phyloP scores from a whole-genome alignment of 2,797 vertebrate species.

The Antrozous pallidus region DNA sequence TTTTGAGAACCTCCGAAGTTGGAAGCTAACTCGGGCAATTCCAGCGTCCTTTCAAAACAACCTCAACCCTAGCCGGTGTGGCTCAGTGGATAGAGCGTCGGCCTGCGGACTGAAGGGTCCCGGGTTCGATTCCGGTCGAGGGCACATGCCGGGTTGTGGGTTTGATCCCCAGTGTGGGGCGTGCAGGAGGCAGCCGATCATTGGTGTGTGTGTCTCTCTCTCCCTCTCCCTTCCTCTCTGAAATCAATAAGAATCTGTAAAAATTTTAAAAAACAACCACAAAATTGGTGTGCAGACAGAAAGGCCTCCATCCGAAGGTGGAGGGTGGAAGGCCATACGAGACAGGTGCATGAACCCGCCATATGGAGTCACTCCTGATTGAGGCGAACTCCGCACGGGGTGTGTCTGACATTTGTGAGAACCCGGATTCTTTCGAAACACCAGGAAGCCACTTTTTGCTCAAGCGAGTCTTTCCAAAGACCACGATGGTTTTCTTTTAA shows the following conservation, averaged over 20 bases:
- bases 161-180: too few relatives aligned
- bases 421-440: constrained; percentile 21
- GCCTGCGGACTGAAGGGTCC: not conserved
- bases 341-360: not conserved
- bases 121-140: not conserved
- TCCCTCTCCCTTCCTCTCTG: not conserved
- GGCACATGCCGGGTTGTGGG: not conserved
- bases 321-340: not conserved
- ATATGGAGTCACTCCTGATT: not conserved
- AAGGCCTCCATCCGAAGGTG: not conserved
- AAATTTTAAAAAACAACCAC: not conserved
- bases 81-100: not conserved
- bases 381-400: not conserved
- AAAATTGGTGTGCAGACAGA: not conserved
- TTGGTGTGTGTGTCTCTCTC: not conserved
- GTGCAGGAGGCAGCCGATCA: not conserved
- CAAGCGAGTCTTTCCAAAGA: not conserved
- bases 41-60: not conserved
- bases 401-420: not conserved
- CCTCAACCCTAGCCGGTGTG: not conserved
- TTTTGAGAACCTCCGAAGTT: not conserved
- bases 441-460: not conserved
- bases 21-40: not conserved
- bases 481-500: not conserved
- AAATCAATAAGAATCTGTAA: not conserved